Evolutionary conservation across 2,797 vertebrate genomes (phyloP), one percentile per base, ranked within the genome.

Genomic region (Epinephelus malabaricus): DNA sequence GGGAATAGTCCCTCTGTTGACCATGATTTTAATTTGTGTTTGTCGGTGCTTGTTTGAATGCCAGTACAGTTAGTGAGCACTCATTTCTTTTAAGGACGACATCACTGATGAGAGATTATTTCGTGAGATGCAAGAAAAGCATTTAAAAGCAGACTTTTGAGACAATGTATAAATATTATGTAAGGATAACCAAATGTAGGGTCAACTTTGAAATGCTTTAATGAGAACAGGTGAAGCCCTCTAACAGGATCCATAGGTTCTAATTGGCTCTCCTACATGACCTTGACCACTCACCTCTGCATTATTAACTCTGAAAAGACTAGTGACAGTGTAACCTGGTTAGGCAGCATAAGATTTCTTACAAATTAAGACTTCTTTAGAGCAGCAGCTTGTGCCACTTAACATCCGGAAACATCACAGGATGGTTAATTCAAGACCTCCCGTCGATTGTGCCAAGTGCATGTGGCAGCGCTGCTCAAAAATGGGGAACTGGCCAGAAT

Each of bases 311-410:
- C 38, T 34, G 19, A 61, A 58, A n/a, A 65, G 12, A 56, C 62
- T 45, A 65, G 34, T 59, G 55, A 69, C 23, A 70, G 19, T 38
- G 15, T 25, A 55, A 67, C 46, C 6, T 60, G 51, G 54, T 62
- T 60, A 59, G 64, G 50, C 38, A 70, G 40, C 51, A 46, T 10
- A 13, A 6, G 23, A 51, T 47, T 30, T 62, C 7, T 46, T 38
- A 40, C 3, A 0, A 49, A 58, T 66, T 67, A 12, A 62, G 14
- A 54, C 23, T 47, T 62, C 55, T 75, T 10, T 13, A 47, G 65
- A 70, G 84, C 27, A 65, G 69, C 64, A 65, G 72, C 66, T 23
- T 79, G 61, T 71, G 27, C 63, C 61, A 51, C 30, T 74, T 71
- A 34, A 73, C 19, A 43, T 86, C 65, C n/a, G 23, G 67, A 68